Evolutionary conservation across 2,888 invertebrate species (phyloP).

Genomic region (Chorisops tibialis): DNA sequence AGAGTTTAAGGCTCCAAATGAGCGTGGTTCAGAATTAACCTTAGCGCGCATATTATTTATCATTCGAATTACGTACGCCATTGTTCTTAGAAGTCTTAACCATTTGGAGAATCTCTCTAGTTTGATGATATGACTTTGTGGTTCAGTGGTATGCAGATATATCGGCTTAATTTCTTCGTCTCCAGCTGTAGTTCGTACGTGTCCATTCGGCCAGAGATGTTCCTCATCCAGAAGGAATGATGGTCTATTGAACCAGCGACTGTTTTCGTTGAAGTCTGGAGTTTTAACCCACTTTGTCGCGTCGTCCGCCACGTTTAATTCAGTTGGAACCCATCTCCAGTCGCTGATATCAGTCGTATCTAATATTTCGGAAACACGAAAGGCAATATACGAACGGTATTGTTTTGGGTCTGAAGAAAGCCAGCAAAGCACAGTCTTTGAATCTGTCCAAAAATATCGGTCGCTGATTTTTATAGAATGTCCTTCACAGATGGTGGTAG

Average conservation of each 20-base stretch:
- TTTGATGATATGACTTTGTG: not conserved
- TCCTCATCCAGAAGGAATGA: too few species aligned
- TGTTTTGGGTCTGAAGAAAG: too few species aligned
- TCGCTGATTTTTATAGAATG: not conserved
- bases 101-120: not conserved
- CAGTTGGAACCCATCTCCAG: not conserved
- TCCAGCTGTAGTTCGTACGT: not conserved
- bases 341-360: not conserved
- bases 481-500: slow-evolving; percentile 1
- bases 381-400: too few species aligned
- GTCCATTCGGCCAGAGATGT: too few species aligned
- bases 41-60: not conserved
- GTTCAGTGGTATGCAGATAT: not conserved
- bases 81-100: slow-evolving; percentile 4
- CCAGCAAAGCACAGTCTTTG: not conserved
- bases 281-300: not conserved
- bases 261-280: too few species aligned
- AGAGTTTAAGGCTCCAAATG: too few species aligned
- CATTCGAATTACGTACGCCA: slow-evolving; percentile 3
- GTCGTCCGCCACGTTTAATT: not conserved
- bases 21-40: too few species aligned
- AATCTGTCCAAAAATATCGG: not conserved
- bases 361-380: too few species aligned
- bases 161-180: too few species aligned
- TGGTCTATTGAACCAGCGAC: too few species aligned